Evolutionary conservation across 2,888 invertebrate genomes (phyloP).

Genomic region (Julus scanicus): DNA sequence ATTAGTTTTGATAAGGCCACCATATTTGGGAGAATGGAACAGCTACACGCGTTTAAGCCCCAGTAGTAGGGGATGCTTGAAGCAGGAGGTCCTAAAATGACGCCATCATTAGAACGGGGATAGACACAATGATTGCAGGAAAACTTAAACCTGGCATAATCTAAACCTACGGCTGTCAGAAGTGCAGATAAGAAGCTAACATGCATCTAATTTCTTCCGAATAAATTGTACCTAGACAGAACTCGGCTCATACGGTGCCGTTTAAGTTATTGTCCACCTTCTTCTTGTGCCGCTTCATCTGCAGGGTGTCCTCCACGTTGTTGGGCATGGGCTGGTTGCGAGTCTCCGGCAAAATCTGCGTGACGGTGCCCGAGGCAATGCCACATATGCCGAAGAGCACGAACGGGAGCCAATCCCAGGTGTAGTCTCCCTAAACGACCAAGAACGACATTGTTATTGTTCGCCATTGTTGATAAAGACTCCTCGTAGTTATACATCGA

Average conservation of each 20-base stretch:
- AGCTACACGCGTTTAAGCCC: neutral
- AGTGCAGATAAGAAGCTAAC: neutral
- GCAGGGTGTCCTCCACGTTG: conserved; percentile 56
- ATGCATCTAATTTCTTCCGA: neutral
- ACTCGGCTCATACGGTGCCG: neutral
- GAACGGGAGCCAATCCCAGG: conserved; percentile 55
- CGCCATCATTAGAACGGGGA: neutral
- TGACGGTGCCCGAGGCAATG: conserved; percentile 50
- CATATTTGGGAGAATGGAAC: neutral
- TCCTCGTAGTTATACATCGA: neutral
- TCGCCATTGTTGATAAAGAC: too few species aligned
- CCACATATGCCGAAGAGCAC: conserved; percentile 54
- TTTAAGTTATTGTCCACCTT: conserved; percentile 42
- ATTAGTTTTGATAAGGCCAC: conserved; percentile 24
- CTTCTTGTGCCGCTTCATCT: conserved; percentile 53
- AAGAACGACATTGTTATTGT: too few species aligned
- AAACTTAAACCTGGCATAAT: neutral
- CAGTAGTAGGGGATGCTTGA: neutral
- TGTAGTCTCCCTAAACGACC: conserved; percentile 56
- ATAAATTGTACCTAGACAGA: neutral
- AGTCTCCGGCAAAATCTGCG: conserved; percentile 57
- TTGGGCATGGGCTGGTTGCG: conserved; percentile 58
- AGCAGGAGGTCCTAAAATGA: neutral
- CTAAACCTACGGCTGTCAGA: conserved; percentile 5
- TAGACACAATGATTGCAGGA: neutral